Base-by-base conservation (phyloP, 2,888 invertebrate species). In the Trachelus stipa region DNA sequence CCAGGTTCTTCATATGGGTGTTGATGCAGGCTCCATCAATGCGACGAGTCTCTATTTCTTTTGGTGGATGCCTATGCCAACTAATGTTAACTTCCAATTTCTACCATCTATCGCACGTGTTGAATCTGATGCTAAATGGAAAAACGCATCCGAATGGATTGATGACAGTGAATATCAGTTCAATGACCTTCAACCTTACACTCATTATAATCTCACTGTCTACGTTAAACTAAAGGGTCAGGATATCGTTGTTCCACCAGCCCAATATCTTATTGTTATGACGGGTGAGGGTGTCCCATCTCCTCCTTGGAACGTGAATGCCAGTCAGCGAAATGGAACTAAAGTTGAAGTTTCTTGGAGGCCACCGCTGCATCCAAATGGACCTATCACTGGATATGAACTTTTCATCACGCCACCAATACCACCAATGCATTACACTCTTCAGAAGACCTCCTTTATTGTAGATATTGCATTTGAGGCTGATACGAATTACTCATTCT, bases 171-270 rank as follows among this genome's bases (percentile, higher is more conserved):
- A 92, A 78, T 93, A 92, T 88, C 93, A 93, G 73, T 96, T 97
- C 86, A 93, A 92, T 0, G 90, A 93, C 76, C 92, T 97, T 74
- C 92, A 93, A 80, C 95, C 97, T 0, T 96, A 92, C 86, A 96
- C 96, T 0, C 92, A 93, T n/a, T 97, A 97, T 88, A 96, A 96
- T 83, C 93, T 97, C 80, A 97, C 96, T 0, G 95, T 97, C 76
- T 96, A 95, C 90, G 95, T 96, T 0, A 92, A 94, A 77, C 89
- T 93, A 78, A 93, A 93, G 82, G 93, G 93, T 0, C 93, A 93
- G 69, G 92, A 89, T 33, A 89, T 88, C 1, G 93, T 93, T 0
- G 95, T 94, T 80, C 93, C 95, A 0, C 95, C 96, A 0, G 94
- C 93, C 71, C 94, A 94, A 85, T 92, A 91, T 80, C 92, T 93